A percentile compares a stretch with the other conserved stretches of the same genome.
These are phyloP conservation scores for Clitarchus hookeri DNA, from an alignment of 2,888 invertebrate species.

Conservation along the genomic window DNA sequence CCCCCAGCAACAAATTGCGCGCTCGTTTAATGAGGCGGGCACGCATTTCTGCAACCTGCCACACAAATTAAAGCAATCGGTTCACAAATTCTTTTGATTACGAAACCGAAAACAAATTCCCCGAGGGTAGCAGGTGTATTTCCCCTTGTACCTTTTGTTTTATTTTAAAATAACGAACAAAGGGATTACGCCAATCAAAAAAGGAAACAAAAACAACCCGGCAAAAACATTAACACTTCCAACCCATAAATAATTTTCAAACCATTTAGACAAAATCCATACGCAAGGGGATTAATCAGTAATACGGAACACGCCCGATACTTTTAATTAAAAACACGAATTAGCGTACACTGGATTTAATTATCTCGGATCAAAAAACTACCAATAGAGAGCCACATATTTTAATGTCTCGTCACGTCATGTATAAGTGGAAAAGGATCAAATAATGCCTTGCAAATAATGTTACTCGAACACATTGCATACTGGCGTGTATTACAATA, in stretches of 20 bases:
- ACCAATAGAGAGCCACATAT: no score
- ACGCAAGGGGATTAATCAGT: background rate
- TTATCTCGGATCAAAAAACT: no score
- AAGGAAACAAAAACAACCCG: background rate
- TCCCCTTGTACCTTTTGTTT: background rate
- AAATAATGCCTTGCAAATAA: no score
- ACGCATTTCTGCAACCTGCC: conserved; percentile 3
- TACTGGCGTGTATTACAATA: no score
- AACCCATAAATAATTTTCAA: background rate
- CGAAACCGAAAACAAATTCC: background rate
- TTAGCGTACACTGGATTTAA: no score
- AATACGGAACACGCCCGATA: background rate
- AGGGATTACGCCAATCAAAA: background rate
- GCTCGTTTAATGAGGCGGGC: background rate
- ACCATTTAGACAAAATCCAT: background rate
- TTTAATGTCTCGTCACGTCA: no score
- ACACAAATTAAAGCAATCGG: background rate
- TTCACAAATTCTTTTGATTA: background rate
- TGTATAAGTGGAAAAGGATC: no score
- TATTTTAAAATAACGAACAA: background rate
- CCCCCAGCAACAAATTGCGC: background rate
- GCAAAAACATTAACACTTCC: background rate
- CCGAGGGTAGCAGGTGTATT: background rate
- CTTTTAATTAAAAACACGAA: background rate
- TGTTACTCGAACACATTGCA: no score